Conservation (phyloP, 2,797 vertebrate species). For the Channallabes apus region DNA sequence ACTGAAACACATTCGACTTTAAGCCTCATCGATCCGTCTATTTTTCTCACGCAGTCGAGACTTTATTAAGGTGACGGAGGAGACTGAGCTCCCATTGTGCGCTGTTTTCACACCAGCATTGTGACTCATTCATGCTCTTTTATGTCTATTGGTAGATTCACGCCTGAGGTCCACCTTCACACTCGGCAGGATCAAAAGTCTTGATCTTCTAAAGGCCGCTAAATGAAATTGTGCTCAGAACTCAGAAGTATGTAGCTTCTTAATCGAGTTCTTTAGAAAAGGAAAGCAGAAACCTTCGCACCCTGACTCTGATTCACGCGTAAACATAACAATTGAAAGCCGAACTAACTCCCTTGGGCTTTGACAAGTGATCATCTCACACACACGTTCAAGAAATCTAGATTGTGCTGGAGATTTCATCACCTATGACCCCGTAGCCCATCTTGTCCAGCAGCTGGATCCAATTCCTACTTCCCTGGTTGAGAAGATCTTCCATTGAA, state of each 20-base stretch:
- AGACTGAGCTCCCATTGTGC: not conserved
- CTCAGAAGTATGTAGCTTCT: not conserved
- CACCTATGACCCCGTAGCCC: not conserved
- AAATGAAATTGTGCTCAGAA: not conserved
- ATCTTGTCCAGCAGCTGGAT: not conserved
- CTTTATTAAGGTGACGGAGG: not conserved
- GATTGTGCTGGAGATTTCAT: not conserved
- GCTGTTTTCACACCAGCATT: not conserved
- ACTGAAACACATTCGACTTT: not conserved
- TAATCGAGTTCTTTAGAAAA: not conserved
- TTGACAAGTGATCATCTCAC: not conserved
- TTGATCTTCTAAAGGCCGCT: not conserved
- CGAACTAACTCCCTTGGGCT: not conserved
- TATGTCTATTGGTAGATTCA: slow-evolving; percentile 2
- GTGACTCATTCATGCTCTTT: slow-evolving; percentile 28
- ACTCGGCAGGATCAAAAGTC: slow-evolving; percentile 1
- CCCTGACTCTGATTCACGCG: not conserved
- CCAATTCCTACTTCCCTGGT: not conserved
- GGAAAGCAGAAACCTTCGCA: not conserved
- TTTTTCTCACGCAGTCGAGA: not conserved
- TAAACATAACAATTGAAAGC: not conserved
- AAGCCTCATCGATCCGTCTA: not conserved
- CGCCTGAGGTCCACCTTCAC: not conserved
- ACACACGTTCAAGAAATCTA: not conserved
- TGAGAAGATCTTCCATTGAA: not conserved